Conservation (phyloP, 2,113 vertebrate genomes). For the Oxyruncus cristatus region DNA sequence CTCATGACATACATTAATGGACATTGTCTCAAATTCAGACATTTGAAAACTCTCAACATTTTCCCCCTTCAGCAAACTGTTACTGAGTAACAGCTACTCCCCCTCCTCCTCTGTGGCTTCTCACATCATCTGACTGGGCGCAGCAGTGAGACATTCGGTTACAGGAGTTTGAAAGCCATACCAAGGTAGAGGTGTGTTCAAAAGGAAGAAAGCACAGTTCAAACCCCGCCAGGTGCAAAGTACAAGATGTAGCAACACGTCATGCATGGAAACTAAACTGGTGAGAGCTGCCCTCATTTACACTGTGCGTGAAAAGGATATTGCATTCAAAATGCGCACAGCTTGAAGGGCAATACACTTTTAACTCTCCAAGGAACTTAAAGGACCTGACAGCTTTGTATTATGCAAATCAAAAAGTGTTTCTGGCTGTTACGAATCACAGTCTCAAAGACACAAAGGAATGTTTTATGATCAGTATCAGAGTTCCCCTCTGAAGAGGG, state of each 20-base stretch:
- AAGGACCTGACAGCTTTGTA: background rate
- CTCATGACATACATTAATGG: background rate
- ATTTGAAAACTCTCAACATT: background rate
- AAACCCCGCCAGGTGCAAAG: background rate
- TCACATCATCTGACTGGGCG: background rate
- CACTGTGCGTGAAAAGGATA: background rate
- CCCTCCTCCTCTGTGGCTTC: background rate
- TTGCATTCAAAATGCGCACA: background rate
- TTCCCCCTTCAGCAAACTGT: background rate
- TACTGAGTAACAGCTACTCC: background rate
- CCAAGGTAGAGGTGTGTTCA: background rate
- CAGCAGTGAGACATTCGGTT: background rate
- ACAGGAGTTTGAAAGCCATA: background rate
- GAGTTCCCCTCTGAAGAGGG: background rate
- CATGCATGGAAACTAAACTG: background rate
- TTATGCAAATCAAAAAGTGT: background rate
- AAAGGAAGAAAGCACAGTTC: background rate
- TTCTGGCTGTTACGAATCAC: background rate
- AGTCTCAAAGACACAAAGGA: background rate
- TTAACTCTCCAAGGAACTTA: background rate
- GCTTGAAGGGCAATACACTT: background rate
- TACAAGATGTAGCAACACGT: background rate
- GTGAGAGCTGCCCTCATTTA: background rate
- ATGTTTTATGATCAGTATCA: background rate
- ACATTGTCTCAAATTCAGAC: background rate